These are phyloP conservation scores for Atrina japonica DNA, from an alignment of 2,888 invertebrate species.

Conservation along the genomic window DNA sequence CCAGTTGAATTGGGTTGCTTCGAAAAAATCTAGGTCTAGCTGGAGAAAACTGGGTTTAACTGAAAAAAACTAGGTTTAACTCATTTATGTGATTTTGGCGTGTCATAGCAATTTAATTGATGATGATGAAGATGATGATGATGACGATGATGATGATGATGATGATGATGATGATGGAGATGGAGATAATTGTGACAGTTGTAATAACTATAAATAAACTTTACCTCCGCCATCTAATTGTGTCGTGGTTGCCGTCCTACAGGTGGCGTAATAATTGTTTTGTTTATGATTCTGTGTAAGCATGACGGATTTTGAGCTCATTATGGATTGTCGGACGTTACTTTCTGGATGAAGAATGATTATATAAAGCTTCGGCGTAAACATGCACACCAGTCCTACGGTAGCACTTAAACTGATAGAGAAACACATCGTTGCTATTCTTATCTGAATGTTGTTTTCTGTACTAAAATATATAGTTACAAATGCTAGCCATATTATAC, in stretches of 20 bases:
- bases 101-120: no score
- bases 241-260: slow-evolving; percentile 78
- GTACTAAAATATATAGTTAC: slow-evolving; percentile 85
- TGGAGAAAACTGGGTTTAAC: no score
- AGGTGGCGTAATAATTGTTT: slow-evolving; percentile 64
- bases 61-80: no score
- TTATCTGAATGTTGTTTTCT: slow-evolving; percentile 85
- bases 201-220: no score
- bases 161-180: no score
- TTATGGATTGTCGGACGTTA: slow-evolving; percentile 88
- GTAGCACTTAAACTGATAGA: slow-evolving; percentile 96
- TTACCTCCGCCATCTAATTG: slow-evolving; percentile 74
- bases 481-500: slow-evolving; percentile 83
- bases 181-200: no score
- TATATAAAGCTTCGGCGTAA: slow-evolving; percentile 96
- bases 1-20: no score
- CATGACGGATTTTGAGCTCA: slow-evolving; percentile 67
- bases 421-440: slow-evolving; percentile 97
- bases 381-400: slow-evolving; percentile 95
- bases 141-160: no score
- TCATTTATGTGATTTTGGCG: no score
- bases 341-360: slow-evolving; percentile 93
- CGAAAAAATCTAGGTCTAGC: no score
- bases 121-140: no score
- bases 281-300: slow-evolving; percentile 29